Percentiles rank a stretch among this genome's conserved stretches.
Evolutionary conservation across 2,113 vertebrate genomes (phyloP).

Genomic region (Hemicordylus capensis): DNA sequence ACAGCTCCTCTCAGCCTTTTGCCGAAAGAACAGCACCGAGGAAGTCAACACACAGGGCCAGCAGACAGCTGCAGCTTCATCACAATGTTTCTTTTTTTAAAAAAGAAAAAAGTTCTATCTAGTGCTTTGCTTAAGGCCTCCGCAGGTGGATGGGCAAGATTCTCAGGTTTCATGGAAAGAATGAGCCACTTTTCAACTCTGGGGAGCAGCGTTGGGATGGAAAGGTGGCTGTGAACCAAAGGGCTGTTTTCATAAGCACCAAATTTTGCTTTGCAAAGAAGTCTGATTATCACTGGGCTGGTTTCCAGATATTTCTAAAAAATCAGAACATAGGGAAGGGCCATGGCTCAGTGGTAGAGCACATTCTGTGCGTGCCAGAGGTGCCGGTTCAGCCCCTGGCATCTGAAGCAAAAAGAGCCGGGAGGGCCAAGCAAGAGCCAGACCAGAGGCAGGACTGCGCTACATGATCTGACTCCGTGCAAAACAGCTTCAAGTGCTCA

Average conservation of each 20-base stretch:
- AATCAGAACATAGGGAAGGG: background rate
- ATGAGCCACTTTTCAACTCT: background rate
- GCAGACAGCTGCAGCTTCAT: too few relatives aligned
- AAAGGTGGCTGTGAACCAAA: background rate
- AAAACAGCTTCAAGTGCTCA: too few relatives aligned
- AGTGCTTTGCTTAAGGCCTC: background rate
- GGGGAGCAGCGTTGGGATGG: background rate
- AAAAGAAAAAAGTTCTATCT: too few relatives aligned
- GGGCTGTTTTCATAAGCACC: background rate
- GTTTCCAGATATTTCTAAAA: background rate
- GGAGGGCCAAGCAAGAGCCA: too few relatives aligned
- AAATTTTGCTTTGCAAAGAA: background rate
- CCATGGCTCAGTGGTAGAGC: background rate
- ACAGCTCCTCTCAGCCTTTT: background rate
- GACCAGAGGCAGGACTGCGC: too few relatives aligned
- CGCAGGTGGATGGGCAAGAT: background rate
- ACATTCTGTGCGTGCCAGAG: too few relatives aligned
- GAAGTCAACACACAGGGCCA: background rate
- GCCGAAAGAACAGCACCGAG: accelerated
- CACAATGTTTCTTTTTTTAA: too few relatives aligned
- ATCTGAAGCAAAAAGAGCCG: too few relatives aligned
- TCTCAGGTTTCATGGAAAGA: background rate
- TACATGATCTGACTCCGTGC: too few relatives aligned
- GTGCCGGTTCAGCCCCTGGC: too few relatives aligned
- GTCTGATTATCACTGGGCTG: background rate